Percentiles rank a stretch among this genome's conserved stretches.
Conservation (phyloP, 2,888 invertebrate species). For the Syrphus vitripennis region DNA sequence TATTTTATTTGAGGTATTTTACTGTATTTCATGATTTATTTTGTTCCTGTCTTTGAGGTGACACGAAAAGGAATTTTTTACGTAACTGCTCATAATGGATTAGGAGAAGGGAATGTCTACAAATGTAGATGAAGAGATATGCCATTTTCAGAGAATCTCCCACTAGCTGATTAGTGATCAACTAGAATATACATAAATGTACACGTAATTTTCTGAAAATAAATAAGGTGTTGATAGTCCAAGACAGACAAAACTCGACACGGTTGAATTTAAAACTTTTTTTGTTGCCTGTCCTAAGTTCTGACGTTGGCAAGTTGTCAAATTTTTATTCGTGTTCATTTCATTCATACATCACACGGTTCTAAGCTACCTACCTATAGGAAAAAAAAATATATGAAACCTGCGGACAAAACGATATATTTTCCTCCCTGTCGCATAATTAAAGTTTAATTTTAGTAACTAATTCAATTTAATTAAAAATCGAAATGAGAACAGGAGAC, state of each 20-base stretch:
- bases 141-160: not conserved
- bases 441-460: conserved; percentile 65
- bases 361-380: not conserved
- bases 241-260: not conserved
- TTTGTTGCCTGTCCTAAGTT: conserved; percentile 5
- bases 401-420: conserved; percentile 5
- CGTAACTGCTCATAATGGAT: conserved; percentile 42
- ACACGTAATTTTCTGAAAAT: no score
- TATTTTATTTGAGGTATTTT: conserved; percentile 35
- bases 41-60: not conserved
- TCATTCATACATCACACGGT: conserved; percentile 62
- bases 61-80: conserved; percentile 28
- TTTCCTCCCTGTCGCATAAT: conserved; percentile 41
- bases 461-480: conserved; percentile 65
- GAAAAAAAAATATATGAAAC: not conserved
- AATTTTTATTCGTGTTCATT: conserved; percentile 34
- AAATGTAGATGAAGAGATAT: not conserved
- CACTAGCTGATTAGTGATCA: conserved; percentile 11
- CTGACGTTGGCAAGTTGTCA: conserved; percentile 59
- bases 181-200: not conserved
- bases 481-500: conserved; percentile 58
- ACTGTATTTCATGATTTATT: conserved; percentile 24
- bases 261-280: conserved; percentile 1
- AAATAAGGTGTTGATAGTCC: not conserved
- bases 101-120: conserved; percentile 3